Percentiles rank a stretch among this genome's conserved stretches.
phyloP scores from a whole-genome alignment of 2,888 invertebrate species.

The Fragum whitleyi region DNA sequence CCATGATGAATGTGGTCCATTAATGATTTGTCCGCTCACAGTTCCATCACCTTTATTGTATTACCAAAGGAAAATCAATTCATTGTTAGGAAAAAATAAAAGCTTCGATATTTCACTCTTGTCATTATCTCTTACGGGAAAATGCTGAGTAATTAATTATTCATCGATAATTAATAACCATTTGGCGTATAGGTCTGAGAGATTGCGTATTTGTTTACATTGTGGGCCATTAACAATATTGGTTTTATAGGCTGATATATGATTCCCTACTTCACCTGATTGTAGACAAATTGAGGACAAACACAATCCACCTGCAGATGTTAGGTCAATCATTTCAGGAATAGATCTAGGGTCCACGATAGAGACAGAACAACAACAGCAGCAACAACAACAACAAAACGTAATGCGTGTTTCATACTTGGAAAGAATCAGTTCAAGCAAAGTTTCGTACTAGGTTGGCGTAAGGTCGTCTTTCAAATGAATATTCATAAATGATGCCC shows the following conservation, averaged over 20 bases:
- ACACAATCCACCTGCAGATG: background rate
- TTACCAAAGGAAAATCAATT: background rate
- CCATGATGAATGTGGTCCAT: background rate
- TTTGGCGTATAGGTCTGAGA: slow-evolving; percentile 14
- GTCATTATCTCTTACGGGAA: slow-evolving; percentile 14
- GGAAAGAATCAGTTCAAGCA: too few relatives aligned
- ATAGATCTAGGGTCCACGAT: too few relatives aligned
- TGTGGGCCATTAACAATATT: slow-evolving; percentile 13
- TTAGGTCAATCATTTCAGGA: background rate
- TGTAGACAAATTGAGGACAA: background rate
- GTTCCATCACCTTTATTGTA: background rate
- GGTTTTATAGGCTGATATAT: slow-evolving; percentile 11
- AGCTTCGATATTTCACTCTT: background rate
- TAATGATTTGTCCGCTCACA: background rate
- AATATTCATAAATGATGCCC: too few relatives aligned
- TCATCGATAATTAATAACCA: slow-evolving; percentile 27
- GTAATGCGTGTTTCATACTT: too few relatives aligned
- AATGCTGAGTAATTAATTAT: slow-evolving; percentile 20
- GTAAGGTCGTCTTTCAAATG: too few relatives aligned
- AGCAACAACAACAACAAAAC: too few relatives aligned
- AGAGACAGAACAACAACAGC: too few relatives aligned
- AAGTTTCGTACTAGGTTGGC: too few relatives aligned
- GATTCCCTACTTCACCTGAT: background rate
- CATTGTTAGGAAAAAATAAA: slow-evolving; percentile 11
- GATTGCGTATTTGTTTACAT: slow-evolving; percentile 25